Evolutionary conservation across 1,140 invertebrate genomes (phyloP), one percentile per base, ranked within the genome.

Genomic region (Scaptomyza pallida): DNA sequence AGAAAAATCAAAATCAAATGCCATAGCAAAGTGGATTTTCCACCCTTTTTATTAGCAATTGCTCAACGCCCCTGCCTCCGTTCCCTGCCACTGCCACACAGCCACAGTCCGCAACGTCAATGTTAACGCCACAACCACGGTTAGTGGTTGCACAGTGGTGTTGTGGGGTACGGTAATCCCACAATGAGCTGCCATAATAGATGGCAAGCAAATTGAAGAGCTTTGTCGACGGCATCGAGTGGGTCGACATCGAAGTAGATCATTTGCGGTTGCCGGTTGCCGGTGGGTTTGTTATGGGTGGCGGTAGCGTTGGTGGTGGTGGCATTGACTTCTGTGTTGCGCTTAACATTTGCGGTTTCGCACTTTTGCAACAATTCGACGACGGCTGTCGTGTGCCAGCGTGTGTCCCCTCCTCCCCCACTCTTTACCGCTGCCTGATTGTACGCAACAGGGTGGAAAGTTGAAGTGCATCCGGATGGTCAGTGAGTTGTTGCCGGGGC

Each of bases 321-420:
- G 55, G 80, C 75, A 71, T 86, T 86, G 81, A 88, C 81, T 86
- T 88, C 82, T 89, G 76, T 76, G 81, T 83, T 78, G 67, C 72
- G 88, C 78, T 90, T 90, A 90, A 88, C 88, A 90, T 90, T 90
- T 90, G 88, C 88, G 88, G 88, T 90, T 90, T 90, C 88, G 88
- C 88, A 90, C 88, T 90, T 90, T 90, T 80, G 82, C 88, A 90
- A 83, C 88, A 89, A 82, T 88, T 71, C 67, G 48, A 70, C 51
- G 62, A 21, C 51, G 56, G 40, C 45, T 47, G 65, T 65, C 72
- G 56, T 73, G 63, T 51, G 64, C 48, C 69, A 40, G 64, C 55
- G 56, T 56, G 62, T 52, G 71, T 54, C 59, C 73, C 56, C 33
- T 43, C 5, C 4, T 26, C 17, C 8, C 51, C 15, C 17, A 5